Evolutionary conservation across 2,113 vertebrate species (phyloP).

Genomic region (Notechis scutatus): DNA sequence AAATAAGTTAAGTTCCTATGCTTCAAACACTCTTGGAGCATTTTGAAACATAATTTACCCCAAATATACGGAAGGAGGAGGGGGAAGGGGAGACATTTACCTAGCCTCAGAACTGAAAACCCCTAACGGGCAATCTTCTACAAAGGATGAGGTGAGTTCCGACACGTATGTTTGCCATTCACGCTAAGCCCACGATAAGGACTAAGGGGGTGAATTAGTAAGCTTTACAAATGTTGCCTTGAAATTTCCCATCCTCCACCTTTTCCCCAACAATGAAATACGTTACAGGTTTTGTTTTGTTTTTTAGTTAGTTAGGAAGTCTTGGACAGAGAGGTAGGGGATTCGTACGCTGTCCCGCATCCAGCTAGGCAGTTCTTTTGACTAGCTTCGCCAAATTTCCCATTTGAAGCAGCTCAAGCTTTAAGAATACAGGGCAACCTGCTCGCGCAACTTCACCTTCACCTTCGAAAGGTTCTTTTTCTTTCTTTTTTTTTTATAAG

Average conservation of each 20-base stretch:
- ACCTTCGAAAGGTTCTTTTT: background rate
- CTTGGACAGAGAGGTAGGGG: background rate
- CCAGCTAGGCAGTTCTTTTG: background rate
- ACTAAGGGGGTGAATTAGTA: background rate
- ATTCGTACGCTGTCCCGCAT: background rate
- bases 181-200: constrained; percentile 20
- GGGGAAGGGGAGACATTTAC: background rate
- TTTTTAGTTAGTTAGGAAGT: background rate
- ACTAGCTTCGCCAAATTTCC: constrained; percentile 1
- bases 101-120: constrained; percentile 9
- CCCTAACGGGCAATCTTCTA: constrained; percentile 3
- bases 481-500: background rate
- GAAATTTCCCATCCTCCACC: background rate
- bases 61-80: background rate
- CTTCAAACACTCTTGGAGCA: background rate
- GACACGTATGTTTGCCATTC: constrained; percentile 18
- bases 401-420: background rate
- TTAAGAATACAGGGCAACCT: background rate
- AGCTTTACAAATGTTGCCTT: constrained; percentile 2
- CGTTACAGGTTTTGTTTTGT: background rate
- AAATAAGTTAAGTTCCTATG: constrained; percentile 13
- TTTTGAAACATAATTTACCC: constrained; percentile 21
- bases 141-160: constrained; percentile 11
- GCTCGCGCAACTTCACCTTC: background rate
- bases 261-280: constrained; percentile 40